These are phyloP conservation scores for Platycheirus albimanus DNA, from an alignment of 2,888 invertebrate genomes.

Conservation along the genomic window DNA sequence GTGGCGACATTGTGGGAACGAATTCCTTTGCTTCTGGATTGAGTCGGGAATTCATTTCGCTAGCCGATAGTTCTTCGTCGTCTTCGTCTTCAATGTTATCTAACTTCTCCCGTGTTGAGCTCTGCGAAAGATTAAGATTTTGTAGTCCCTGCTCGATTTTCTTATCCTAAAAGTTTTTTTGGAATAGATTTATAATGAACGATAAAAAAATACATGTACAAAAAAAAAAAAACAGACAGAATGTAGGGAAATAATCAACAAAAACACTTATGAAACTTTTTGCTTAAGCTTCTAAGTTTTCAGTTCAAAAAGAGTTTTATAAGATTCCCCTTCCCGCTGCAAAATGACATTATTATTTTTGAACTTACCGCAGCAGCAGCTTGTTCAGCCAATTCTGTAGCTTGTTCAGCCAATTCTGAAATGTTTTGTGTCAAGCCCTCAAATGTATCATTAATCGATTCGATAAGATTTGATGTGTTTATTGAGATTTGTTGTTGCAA, in stretches of 20 bases:
- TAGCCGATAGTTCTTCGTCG: conserved; percentile 56
- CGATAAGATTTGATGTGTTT: conserved; percentile 36
- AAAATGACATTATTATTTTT: no score
- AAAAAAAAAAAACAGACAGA: conserved; percentile 25
- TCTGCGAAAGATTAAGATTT: conserved; percentile 63
- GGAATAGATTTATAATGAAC: conserved; percentile 1
- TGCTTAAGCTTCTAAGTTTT: conserved; percentile 36
- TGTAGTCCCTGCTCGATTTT: conserved; percentile 34
- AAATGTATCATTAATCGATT: conserved; percentile 52
- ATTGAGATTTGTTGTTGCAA: conserved; percentile 47
- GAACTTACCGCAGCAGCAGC: conserved; percentile 32
- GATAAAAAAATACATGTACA: conserved; percentile 12
- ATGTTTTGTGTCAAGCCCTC: conserved; percentile 54
- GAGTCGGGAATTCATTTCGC: conserved; percentile 88
- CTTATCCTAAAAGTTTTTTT: conserved; percentile 48
- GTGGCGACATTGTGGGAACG: conserved; percentile 84
- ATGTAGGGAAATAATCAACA: not conserved
- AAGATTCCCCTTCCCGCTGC: no score
- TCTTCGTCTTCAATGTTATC: conserved; percentile 62
- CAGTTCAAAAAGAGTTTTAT: no score
- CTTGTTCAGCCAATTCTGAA: conserved; percentile 44
- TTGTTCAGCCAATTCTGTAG: conserved; percentile 46
- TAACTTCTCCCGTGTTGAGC: conserved; percentile 64
- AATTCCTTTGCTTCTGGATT: conserved; percentile 95
- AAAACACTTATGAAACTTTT: conserved; percentile 1